Conservation (phyloP, 2,113 vertebrate genomes). For the Nannobrachium achirus region DNA sequence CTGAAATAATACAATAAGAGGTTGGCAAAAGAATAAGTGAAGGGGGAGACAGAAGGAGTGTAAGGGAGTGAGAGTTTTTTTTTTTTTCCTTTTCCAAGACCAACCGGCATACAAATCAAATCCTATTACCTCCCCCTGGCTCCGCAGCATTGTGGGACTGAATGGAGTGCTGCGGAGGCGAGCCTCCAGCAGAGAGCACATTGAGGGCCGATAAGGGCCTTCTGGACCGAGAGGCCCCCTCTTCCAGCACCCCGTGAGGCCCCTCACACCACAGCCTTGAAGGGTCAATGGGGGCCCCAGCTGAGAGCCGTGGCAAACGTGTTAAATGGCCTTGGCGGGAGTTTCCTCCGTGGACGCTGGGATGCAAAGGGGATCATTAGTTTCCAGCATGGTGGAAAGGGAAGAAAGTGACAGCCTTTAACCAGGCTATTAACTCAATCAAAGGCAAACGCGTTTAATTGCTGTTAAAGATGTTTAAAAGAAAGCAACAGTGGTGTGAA, state of each 20-base stretch:
- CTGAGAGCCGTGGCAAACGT: slow-evolving; percentile 71
- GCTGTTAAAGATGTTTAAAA: slow-evolving; percentile 68
- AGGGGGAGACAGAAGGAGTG: slow-evolving; percentile 45
- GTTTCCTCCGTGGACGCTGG: slow-evolving; percentile 72
- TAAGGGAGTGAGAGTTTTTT: slow-evolving; percentile 25
- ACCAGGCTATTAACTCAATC: slow-evolving; percentile 78
- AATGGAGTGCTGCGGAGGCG: slow-evolving; percentile 73
- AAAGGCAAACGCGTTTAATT: slow-evolving; percentile 71
- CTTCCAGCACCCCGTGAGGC: slow-evolving; percentile 65
- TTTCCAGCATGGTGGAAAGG: slow-evolving; percentile 77
- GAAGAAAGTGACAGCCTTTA: slow-evolving; percentile 80
- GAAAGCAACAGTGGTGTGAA: slow-evolving; percentile 53
- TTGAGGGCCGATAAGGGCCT: slow-evolving; percentile 78
- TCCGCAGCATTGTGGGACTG: slow-evolving; percentile 74
- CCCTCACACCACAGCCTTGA: slow-evolving; percentile 72
- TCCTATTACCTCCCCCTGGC: slow-evolving; percentile 78
- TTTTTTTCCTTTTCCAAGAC: slow-evolving; percentile 63
- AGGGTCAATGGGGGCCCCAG: slow-evolving; percentile 77
- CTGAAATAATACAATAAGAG: slow-evolving; percentile 60
- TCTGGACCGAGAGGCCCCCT: slow-evolving; percentile 59
- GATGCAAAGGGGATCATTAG: slow-evolving; percentile 79
- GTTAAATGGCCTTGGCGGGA: slow-evolving; percentile 77
- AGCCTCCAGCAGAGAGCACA: slow-evolving; percentile 78
- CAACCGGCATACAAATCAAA: slow-evolving; percentile 81
- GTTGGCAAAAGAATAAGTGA: slow-evolving; percentile 54